Base-by-base conservation (phyloP, 2,797 vertebrate species). In the Hylomyscus alleni region DNA sequence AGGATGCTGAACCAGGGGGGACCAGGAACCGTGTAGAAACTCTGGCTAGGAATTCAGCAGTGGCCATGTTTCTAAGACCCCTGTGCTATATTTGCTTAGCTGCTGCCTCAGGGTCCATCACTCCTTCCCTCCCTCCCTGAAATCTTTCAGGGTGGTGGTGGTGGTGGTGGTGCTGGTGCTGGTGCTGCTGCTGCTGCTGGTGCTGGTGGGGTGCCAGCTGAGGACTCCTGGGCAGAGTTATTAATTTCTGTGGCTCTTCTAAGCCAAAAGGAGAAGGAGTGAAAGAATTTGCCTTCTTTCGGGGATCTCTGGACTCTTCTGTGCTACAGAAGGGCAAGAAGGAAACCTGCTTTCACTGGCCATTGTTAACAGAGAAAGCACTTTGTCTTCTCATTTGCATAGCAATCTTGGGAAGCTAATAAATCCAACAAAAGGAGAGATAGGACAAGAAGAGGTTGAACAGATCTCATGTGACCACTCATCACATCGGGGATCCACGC, bases 1-100 rank as follows among this genome's bases (percentile, higher is more conserved):
- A 17, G 3, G 60, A 19, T 76, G 34, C 40, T n/a, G 0, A 65
- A 19, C n/a, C 58, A 29, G 14, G 3, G 56, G 84, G 77, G 75
- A 47, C 40, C 22, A 89, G 91, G 47, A 24, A 78, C 69, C 13
- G 47, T 0, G 11, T 31, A 5, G 52, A 67, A 31, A 72, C 81
- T 62, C 89, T 19, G 37, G 92, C 69, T 15, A 60, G 69, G 72
- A 40, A 47, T n/a, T 47, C 54, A 54, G 60, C 12, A 1, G 17
- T 31, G 50, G 89, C 75, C 82, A 31, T 47, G 72, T 92, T 88
- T 91, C 82, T 47, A 78, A 94, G 92, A 52, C 65, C 88, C 19
- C 58, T 52, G 29, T 65, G 93, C 69, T 78, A 3, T 90, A 96
- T 96, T 97, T 96, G 94, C 81, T 97, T 98, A 97, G 97, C 96